Conservation (phyloP, 2,797 vertebrate genomes). For the Monodelphis domestica region DNA sequence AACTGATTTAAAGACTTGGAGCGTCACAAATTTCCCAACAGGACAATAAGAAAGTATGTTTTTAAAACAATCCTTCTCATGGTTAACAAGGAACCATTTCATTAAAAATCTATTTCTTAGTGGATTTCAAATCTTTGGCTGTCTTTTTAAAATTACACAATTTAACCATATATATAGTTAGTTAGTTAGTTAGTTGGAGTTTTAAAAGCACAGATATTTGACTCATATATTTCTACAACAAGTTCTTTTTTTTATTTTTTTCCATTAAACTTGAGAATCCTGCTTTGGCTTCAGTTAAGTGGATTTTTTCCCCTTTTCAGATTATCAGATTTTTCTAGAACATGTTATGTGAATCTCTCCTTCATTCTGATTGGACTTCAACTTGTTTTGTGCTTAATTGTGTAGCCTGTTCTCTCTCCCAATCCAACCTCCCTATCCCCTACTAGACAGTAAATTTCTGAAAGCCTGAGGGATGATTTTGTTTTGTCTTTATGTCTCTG, state of each 20-base stretch:
- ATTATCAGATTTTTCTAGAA: neutral
- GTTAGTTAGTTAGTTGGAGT: neutral
- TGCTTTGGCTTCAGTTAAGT: neutral
- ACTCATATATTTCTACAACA: neutral
- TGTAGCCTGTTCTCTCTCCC: neutral
- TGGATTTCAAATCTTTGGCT: neutral
- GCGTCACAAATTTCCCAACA: neutral
- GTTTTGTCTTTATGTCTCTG: neutral
- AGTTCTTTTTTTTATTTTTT: neutral
- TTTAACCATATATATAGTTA: neutral
- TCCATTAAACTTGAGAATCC: neutral
- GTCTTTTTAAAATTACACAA: neutral
- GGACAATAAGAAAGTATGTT: neutral
- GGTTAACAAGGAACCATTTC: neutral
- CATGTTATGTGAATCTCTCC: neutral
- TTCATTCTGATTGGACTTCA: neutral
- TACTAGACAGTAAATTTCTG: neutral
- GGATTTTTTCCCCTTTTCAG: neutral
- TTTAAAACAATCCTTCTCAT: neutral
- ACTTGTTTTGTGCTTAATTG: neutral
- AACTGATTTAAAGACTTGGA: neutral
- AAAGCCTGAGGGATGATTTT: neutral
- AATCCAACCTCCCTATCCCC: neutral
- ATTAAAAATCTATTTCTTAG: neutral
- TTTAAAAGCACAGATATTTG: neutral